Base-by-base conservation (phyloP, 2,797 vertebrate species). In the Sebastes miniatus region DNA sequence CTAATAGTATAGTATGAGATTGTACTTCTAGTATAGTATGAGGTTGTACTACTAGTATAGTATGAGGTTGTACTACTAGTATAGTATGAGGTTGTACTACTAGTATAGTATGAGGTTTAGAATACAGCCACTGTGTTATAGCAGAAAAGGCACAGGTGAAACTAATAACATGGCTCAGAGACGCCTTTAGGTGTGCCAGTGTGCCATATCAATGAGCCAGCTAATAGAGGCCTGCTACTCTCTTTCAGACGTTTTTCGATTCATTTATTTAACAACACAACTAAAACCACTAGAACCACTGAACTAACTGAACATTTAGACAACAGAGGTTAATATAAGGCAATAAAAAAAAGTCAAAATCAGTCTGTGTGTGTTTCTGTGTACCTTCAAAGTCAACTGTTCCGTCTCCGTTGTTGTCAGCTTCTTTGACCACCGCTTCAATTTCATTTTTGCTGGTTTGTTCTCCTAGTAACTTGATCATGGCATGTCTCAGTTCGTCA, bases 391-490 rank as follows among this genome's bases (percentile, higher is more conserved):
- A 99, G 92, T 99, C 98, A 61, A 99, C 98, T 6, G 95, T 97
- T 61, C 98, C 98, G 18, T 99, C 98, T 58, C 97, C 97, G 0
- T 99, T 98, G 84, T 97, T 95, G 89, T 99, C 98, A 62, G 96
- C 98, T 0, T 98, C 97, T 61, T 93, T 95, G 90, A 99, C 96
- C 76, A 99, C 97, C 8, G 97, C 97, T 7, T 99, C 97, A 20
- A 99, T 98, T 86, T 99, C 98, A 50, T 94, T 91, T 76, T 95
- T 95, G 73, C 95, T 96, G 84, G 97, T 95, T 16, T 97, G 95
- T 85, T 98, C 97, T 5, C 98, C 98, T 32, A 99, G 83, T 24
- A 99, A 94, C 92, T 98, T 98, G 69, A 91, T 87, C 96, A 99
- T 97, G 75, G 98, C 98, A 65, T 96, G 92, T 74, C 95, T 95